These are phyloP conservation scores for Holcopasites calliopsidis DNA, from an alignment of 1,140 invertebrate genomes.

Conservation along the genomic window DNA sequence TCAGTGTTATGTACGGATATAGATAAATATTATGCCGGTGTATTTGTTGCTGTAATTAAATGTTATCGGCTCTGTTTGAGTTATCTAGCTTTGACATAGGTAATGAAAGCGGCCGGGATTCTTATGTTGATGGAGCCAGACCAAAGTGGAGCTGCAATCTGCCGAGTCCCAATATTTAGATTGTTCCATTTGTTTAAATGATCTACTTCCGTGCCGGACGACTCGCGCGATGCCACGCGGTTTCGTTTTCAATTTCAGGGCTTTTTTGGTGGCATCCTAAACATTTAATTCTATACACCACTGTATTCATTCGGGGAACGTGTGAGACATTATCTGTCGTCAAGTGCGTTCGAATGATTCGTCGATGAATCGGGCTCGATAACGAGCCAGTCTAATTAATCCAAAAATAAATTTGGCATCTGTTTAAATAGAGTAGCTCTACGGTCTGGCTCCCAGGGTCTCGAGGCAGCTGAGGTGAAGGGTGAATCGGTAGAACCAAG, in stretches of 20 bases:
- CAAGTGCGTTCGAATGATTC: background rate
- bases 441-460: no score
- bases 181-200: constrained; percentile 9
- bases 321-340: no score
- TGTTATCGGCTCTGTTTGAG: constrained; percentile 8
- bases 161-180: constrained; percentile 6
- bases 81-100: constrained; percentile 23
- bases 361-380: background rate
- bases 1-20: constrained; percentile 4
- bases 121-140: constrained; percentile 8
- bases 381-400: background rate
- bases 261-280: no score
- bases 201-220: background rate
- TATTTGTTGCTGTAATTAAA: constrained; percentile 26
- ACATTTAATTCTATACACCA: no score
- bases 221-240: no score
- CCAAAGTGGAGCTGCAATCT: constrained; percentile 1
- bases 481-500: no score
- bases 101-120: constrained; percentile 18
- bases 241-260: no score
- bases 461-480: no score
- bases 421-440: background rate
- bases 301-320: no score
- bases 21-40: constrained; percentile 25
- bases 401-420: no score